phyloP scores from a whole-genome alignment of 1,140 invertebrate species.

The Hyles vespertilio region DNA sequence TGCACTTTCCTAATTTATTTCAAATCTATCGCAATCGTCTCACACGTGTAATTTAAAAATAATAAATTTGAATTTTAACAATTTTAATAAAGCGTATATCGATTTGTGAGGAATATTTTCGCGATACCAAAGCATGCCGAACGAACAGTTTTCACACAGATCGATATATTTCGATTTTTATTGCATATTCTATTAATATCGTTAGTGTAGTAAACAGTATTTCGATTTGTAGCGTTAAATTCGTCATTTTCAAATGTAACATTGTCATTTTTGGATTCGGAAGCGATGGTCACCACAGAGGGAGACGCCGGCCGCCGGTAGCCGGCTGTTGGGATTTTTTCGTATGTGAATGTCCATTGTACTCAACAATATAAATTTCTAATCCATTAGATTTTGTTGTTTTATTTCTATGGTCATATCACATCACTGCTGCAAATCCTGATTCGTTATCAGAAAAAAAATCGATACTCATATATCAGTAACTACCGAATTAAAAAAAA shows the following conservation, averaged over 20 bases:
- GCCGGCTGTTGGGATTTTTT: slow-evolving; percentile 40
- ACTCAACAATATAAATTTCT: slow-evolving; percentile 73
- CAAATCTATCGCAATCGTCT: slow-evolving; percentile 44
- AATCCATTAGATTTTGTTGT: slow-evolving; percentile 66
- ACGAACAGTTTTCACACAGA: slow-evolving; percentile 34
- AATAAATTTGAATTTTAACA: slow-evolving; percentile 42
- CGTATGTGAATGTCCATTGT: slow-evolving; percentile 64
- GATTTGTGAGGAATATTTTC: background rate
- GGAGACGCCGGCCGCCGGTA: background rate
- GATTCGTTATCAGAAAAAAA: too few species aligned
- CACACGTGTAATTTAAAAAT: slow-evolving; percentile 47
- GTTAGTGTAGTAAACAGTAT: slow-evolving; percentile 60
- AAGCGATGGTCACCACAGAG: background rate
- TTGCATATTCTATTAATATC: slow-evolving; percentile 58
- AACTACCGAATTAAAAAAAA: too few species aligned
- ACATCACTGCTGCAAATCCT: too few species aligned
- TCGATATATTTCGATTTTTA: slow-evolving; percentile 52
- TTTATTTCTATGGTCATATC: slow-evolving; percentile 38
- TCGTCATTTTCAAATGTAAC: slow-evolving; percentile 63
- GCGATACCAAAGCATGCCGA: slow-evolving; percentile 16
- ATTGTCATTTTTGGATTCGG: slow-evolving; percentile 39
- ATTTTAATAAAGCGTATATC: slow-evolving; percentile 19
- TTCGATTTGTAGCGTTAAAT: slow-evolving; percentile 67
- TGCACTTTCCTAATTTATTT: slow-evolving; percentile 48
- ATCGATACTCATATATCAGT: too few species aligned